phyloP scores from a whole-genome alignment of 2,113 vertebrate genomes.

The Scartelaos histophorus region DNA sequence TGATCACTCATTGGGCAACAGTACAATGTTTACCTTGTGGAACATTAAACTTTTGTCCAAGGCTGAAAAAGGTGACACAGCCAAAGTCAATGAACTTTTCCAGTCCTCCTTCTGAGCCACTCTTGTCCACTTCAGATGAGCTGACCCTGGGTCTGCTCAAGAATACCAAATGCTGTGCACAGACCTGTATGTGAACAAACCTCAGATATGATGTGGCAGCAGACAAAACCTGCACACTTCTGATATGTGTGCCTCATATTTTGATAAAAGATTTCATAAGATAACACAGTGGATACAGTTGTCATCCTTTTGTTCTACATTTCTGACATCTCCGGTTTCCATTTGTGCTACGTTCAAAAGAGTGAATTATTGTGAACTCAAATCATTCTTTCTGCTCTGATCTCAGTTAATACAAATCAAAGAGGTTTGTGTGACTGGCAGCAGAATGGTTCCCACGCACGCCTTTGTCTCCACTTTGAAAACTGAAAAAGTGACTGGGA shows the following conservation, averaged over 20 bases:
- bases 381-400: conserved; percentile 31
- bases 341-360: conserved; percentile 30
- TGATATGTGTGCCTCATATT: neutral
- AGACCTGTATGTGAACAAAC: too few relatives aligned
- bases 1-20: too few relatives aligned
- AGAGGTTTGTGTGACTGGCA: conserved; percentile 40
- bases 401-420: conserved; percentile 57
- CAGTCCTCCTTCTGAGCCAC: too few relatives aligned
- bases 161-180: too few relatives aligned
- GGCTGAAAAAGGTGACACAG: too few relatives aligned
- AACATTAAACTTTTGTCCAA: too few relatives aligned
- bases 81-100: too few relatives aligned
- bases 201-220: too few relatives aligned
- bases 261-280: conserved; percentile 22
- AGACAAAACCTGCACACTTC: too few relatives aligned
- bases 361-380: conserved; percentile 33
- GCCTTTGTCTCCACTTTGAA: conserved; percentile 28
- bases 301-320: conserved; percentile 50
- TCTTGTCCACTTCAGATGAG: too few relatives aligned
- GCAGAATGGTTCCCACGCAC: conserved; percentile 27
- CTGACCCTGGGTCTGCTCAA: too few relatives aligned
- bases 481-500: conserved; percentile 16
- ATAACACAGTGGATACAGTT: neutral
- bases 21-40: too few relatives aligned
- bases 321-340: conserved; percentile 55